These are phyloP conservation scores for Protosalanx chinensis DNA, from an alignment of 2,797 vertebrate genomes.

Conservation along the genomic window DNA sequence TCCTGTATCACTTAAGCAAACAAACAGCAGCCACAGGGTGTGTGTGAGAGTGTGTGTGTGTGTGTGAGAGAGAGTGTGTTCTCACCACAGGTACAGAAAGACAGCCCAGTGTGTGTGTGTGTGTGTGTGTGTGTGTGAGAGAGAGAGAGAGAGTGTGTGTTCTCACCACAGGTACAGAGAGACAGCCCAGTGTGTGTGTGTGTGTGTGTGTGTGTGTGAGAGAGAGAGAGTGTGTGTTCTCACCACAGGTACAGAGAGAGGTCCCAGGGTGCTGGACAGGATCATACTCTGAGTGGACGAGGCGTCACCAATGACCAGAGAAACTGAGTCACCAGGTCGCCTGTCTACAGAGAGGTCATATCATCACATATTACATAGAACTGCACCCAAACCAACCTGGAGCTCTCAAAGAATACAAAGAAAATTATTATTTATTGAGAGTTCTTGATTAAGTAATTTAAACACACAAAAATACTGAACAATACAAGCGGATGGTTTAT, in stretches of 20 bases:
- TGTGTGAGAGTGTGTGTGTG: too few relatives aligned
- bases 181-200: conserved; percentile 51
- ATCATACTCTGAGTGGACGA: conserved; percentile 64
- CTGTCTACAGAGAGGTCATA: conserved; percentile 25
- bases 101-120: conserved; percentile 57
- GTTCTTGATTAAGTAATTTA: too few relatives aligned
- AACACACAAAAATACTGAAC: too few relatives aligned
- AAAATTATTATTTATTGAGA: not conserved
- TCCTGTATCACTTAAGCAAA: too few relatives aligned
- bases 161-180: conserved; percentile 67
- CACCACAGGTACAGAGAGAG: conserved; percentile 68
- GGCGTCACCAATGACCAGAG: conserved; percentile 69
- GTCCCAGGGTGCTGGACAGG: conserved; percentile 58
- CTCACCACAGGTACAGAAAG: conserved; percentile 68
- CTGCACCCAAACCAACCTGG: too few relatives aligned
- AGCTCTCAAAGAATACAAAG: too few relatives aligned
- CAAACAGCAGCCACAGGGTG: not conserved
- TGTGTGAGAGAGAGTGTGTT: too few relatives aligned
- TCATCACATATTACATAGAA: too few relatives aligned
- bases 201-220: too few relatives aligned
- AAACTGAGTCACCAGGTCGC: conserved; percentile 48
- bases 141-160: too few relatives aligned
- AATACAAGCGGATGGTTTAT: too few relatives aligned
- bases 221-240: conserved; percentile 11
- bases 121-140: conserved; percentile 23